These are phyloP conservation scores for Epistrophe grossulariae DNA, from an alignment of 2,888 invertebrate genomes.

Conservation along the genomic window DNA sequence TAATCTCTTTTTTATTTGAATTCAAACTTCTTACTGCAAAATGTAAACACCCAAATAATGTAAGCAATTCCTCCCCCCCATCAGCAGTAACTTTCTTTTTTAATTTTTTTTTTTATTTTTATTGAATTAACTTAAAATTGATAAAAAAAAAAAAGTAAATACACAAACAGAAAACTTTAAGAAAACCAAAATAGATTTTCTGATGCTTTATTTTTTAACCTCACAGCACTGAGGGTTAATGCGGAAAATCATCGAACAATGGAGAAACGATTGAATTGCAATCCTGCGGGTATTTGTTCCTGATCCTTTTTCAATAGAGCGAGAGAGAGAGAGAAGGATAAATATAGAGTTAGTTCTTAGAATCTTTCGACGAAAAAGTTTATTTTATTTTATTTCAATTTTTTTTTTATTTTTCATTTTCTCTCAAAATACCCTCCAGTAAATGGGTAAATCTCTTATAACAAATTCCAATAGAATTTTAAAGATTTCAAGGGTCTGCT, in stretches of 20 bases:
- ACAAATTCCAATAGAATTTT: constrained; percentile 22
- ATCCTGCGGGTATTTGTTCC: constrained; percentile 56
- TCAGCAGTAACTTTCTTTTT: not conserved
- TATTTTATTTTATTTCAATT: constrained; percentile 1
- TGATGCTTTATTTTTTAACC: constrained; percentile 5
- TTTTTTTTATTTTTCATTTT: not conserved
- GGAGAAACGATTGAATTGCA: constrained; percentile 51
- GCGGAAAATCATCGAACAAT: constrained; percentile 36
- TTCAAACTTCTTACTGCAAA: not conserved
- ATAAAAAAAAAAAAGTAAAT: not conserved
- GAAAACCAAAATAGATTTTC: constrained; percentile 18
- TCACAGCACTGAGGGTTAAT: not conserved
- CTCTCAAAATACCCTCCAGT: constrained; percentile 14
- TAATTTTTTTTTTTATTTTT: not conserved
- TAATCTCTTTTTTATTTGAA: not conserved
- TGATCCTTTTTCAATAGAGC: not conserved
- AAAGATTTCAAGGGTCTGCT: constrained; percentile 34
- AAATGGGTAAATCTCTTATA: constrained; percentile 52
- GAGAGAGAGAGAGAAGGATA: too few species aligned
- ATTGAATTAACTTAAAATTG: not conserved
- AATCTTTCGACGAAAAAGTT: constrained; percentile 35
- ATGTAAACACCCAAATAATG: constrained; percentile 15
- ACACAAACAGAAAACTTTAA: constrained; percentile 8
- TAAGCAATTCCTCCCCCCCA: not conserved
- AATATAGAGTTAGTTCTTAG: not conserved